phyloP scores from a whole-genome alignment of 2,113 vertebrate species.

The Neogobius melanostomus region DNA sequence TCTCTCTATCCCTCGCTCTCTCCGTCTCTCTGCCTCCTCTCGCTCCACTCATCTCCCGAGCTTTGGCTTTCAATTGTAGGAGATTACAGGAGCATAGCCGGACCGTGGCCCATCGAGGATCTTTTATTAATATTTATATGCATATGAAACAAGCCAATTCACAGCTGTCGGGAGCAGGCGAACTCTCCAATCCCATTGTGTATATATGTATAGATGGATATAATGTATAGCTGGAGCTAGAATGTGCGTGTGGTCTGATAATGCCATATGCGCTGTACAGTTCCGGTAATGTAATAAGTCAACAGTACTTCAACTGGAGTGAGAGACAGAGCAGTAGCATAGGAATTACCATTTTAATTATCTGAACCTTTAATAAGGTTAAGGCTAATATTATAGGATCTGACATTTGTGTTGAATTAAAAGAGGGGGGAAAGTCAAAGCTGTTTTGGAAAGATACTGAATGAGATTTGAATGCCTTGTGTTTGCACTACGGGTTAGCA shows the following conservation, averaged over 20 bases:
- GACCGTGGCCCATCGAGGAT: conserved; percentile 69
- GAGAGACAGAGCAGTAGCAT: neutral
- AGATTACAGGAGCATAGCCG: conserved; percentile 78
- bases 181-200: conserved; percentile 43
- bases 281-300: conserved; percentile 2
- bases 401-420: too few relatives aligned
- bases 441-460: too few relatives aligned
- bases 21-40: conserved; percentile 40
- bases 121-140: conserved; percentile 82
- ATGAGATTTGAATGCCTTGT: too few relatives aligned
- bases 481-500: too few relatives aligned
- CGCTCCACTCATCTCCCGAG: conserved; percentile 67
- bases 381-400: neutral
- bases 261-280: neutral
- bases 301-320: neutral
- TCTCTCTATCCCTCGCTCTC: conserved; percentile 15
- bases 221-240: conserved; percentile 7
- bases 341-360: neutral
- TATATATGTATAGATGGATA: conserved; percentile 16
- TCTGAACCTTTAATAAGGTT: neutral
- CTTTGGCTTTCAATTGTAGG: conserved; percentile 77
- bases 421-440: too few relatives aligned
- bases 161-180: conserved; percentile 66
- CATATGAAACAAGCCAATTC: conserved; percentile 76
- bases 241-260: conserved; percentile 27